Evolutionary conservation across 2,888 invertebrate genomes (phyloP).

Genomic region (Embidobia sp.): DNA sequence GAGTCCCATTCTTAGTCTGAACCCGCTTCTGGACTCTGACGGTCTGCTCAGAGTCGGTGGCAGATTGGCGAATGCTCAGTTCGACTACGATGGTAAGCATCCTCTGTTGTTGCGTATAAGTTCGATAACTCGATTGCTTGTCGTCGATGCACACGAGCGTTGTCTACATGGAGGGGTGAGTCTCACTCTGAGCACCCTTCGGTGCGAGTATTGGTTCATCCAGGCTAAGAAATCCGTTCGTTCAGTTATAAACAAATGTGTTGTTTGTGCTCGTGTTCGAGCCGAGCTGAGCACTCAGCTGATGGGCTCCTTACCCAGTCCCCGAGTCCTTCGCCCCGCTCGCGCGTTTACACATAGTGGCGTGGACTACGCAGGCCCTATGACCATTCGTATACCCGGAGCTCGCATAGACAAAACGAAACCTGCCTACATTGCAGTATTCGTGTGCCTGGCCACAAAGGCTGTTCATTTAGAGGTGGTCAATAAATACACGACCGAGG

Average conservation of each 20-base stretch:
- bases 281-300: too few species aligned
- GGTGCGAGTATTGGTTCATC: not conserved
- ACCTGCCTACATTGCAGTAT: not conserved
- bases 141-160: not conserved
- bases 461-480: not conserved
- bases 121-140: not conserved
- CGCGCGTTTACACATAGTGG: constrained; percentile 34
- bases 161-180: not conserved
- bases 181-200: not conserved
- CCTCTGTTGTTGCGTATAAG: not conserved
- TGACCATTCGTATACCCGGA: not conserved
- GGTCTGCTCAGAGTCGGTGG: not conserved
- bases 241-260: not conserved
- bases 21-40: not conserved
- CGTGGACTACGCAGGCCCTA: constrained; percentile 33
- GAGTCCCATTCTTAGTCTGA: not conserved
- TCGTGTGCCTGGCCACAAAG: not conserved
- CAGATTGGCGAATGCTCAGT: not conserved
- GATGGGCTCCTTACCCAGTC: constrained; percentile 3
- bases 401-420: not conserved
- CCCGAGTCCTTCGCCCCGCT: not conserved
- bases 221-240: not conserved
- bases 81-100: not conserved
- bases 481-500: not conserved
- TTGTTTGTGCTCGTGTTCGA: not conserved